These are phyloP conservation scores for Mormoops blainvillei DNA, from an alignment of 2,113 vertebrate species.

Conservation along the genomic window DNA sequence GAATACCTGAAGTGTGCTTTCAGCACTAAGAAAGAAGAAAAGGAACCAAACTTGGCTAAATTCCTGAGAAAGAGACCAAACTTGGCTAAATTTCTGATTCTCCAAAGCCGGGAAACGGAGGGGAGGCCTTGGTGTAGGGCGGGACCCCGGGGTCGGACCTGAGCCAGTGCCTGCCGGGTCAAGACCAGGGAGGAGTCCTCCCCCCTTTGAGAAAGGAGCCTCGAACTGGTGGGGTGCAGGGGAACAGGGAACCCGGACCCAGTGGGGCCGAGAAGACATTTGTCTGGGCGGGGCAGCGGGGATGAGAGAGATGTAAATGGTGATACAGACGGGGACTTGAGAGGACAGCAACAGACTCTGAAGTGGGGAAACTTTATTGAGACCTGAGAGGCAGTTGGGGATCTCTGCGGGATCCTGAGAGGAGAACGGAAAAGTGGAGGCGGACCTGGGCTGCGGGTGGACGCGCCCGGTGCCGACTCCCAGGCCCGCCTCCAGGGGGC, in stretches of 20 bases:
- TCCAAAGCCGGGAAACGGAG: not conserved
- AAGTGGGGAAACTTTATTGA: not conserved
- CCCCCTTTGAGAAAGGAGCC: not conserved
- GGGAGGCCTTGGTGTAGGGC: too few relatives aligned
- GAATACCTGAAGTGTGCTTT: not conserved
- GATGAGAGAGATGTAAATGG: not conserved
- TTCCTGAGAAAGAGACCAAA: not conserved
- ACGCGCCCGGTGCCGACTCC: not conserved
- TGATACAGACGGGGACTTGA: not conserved
- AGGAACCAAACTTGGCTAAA: not conserved
- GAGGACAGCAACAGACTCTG: not conserved
- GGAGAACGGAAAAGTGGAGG: not conserved
- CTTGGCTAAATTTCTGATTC: not conserved
- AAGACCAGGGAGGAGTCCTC: too few relatives aligned
- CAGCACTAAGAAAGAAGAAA: not conserved
- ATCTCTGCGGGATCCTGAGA: not conserved
- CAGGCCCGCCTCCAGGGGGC: not conserved
- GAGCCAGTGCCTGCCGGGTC: not conserved
- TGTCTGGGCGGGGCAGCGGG: not conserved
- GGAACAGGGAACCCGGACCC: not conserved
- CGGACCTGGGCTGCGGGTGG: not conserved
- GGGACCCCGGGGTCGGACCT: not conserved
- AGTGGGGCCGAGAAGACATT: not conserved
- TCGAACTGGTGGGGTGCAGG: accelerated
- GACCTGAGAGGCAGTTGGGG: not conserved